Base-by-base conservation (phyloP, 2,888 invertebrate genomes). In the Flexamia atlantica region DNA sequence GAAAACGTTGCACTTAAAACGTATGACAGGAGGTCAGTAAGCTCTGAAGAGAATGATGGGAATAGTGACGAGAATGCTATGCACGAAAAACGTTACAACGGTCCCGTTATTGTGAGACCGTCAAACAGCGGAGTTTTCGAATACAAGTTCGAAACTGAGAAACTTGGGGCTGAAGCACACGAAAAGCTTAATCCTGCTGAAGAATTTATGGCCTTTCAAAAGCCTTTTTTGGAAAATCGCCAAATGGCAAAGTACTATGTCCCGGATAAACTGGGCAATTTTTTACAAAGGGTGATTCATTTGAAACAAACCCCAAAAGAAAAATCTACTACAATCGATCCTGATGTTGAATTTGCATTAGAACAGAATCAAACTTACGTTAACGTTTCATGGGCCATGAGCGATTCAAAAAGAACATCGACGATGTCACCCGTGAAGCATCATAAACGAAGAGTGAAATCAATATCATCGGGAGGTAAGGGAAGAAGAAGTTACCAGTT, bases 211-310 rank as follows among this genome's bases (percentile, higher is more conserved):
- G 7, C 3, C 4, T 7, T 36, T 36, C 57, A 57, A 57, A 57
- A 57, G 17, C 57, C 57, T 2, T 57, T 57, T 23, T 23, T n/a
- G 9, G 20, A 57, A 4, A 57, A 57, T 3, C 9, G 23, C 9
- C 20, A 23, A 3, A 57, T 20, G n/a, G 68, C 42, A 42, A 36
- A 50, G 28, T 50, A 42, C 17, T 76, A 76, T 30, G 32, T 50
- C 14, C 50, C 76, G 28, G 50, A 76, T 32, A 76, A 76, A 76
- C 14, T 46, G 23, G 50, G 28, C 23, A 50, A 50, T 17, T 5
- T 46, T 1, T 50, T 76, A 28, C 76, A 76, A 50, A 76, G 50
- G n/a, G 10, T 36, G 5, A 36, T 36, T 7, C n/a, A 4, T 23
- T 3, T 12, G 0, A 3, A 50, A 50, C 1, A 46, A n/a, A 76